phyloP scores from a whole-genome alignment of 2,888 invertebrate genomes.

The Leucoptera coffeella region DNA sequence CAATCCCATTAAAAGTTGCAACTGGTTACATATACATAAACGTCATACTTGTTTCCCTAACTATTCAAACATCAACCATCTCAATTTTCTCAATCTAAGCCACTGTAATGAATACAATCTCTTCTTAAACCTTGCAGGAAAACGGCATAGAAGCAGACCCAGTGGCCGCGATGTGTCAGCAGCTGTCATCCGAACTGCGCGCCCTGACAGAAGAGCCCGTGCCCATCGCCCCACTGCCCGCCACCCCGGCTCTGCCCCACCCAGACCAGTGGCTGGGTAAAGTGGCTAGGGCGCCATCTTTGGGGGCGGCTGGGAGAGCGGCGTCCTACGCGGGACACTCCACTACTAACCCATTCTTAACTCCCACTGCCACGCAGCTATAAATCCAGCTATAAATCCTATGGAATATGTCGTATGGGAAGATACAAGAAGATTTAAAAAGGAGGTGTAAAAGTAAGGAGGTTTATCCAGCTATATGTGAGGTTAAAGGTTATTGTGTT shows the following conservation, averaged over 20 bases:
- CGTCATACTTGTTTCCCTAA: too few species aligned
- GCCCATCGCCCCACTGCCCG: constrained; percentile 11
- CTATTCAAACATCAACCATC: too few species aligned
- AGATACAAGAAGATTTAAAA: too few species aligned
- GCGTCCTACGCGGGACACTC: constrained; percentile 38
- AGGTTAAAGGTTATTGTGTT: too few species aligned
- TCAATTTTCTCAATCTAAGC: too few species aligned
- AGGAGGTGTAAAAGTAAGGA: too few species aligned
- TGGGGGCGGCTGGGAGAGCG: constrained; percentile 45
- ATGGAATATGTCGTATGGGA: too few species aligned
- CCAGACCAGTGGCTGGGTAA: constrained; percentile 81
- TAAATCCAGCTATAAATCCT: background rate
- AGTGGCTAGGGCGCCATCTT: constrained; percentile 47
- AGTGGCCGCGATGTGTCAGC: constrained; percentile 76
- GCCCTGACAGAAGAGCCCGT: constrained; percentile 58
- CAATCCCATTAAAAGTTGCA: too few species aligned
- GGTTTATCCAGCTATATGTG: too few species aligned
- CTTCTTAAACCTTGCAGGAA: constrained; percentile 3
- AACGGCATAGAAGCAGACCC: constrained; percentile 23
- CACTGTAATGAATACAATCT: background rate
- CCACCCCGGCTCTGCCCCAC: constrained; percentile 56
- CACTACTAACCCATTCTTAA: constrained; percentile 11
- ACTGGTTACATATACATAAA: too few species aligned
- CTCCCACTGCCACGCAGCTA: constrained; percentile 2
- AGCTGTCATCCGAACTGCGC: constrained; percentile 68